Evolutionary conservation across 2,113 vertebrate genomes (phyloP), one percentile per base, ranked within the genome.

Genomic region (Craseonycteris thonglongyai): DNA sequence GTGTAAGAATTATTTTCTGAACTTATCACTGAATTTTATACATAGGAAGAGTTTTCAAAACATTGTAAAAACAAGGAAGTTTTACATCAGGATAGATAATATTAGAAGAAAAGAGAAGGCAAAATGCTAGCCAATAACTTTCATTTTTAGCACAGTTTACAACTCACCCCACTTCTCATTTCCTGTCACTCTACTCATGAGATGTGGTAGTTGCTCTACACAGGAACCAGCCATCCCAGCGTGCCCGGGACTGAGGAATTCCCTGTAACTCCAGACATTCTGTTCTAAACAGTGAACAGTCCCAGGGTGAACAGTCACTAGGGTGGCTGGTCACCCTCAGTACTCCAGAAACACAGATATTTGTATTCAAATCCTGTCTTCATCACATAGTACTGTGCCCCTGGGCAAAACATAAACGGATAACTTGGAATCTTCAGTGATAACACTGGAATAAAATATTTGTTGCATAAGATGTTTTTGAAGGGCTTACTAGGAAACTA

Each of bases 271-370:
- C 6, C 13, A 69, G 18, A 71, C 19, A n/a, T 45, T 28, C 22
- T 66, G 16, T 47, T 84, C 58, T 68, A 30, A 38, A 38, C 6
- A 6, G 4, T 21, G 30, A 51, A 68, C 4, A 80, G 9, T 9
- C 6, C 19, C 21, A 40, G 9, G 33, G n/a, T n/a, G n/a, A n/a
- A n/a, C n/a, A n/a, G n/a, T n/a, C n/a, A 49, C 1, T 3, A 33
- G 33, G 4, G 21, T 0, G 0, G 5, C 11, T 18, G 0, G 0
- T 68, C 22, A 28, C 3, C 4, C 1, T 45, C 49, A 42, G 56
- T 54, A 28, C 19, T 19, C 12, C 19, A 26, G 26, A 42, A 72
- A 49, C 5, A 30, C 30, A 38, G 68, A 90, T 14, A 24, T 82
- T 16, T 56, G 40, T 4, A 49, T 71, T 88, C 59, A 63, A 21